phyloP scores from a whole-genome alignment of 1,140 invertebrate genomes.

The Plodia interpunctella region DNA sequence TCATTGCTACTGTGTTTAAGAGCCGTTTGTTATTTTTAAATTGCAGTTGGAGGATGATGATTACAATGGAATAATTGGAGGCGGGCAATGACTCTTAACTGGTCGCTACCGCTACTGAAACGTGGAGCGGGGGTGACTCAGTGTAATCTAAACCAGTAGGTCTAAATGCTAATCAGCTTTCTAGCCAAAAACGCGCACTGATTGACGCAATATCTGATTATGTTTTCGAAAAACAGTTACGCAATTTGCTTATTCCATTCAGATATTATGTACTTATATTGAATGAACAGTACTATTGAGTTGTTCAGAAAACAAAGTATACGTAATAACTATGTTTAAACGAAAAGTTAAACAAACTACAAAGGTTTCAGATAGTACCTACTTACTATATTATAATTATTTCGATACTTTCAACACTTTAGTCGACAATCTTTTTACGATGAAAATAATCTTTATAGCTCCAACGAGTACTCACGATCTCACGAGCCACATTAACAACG shows the following conservation, averaged over 20 bases:
- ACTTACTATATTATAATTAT: too few species aligned
- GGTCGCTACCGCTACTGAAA: slow-evolving; percentile 9
- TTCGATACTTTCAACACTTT: too few species aligned
- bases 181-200: not conserved
- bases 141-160: not conserved
- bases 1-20: slow-evolving; percentile 53
- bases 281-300: too few species aligned
- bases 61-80: slow-evolving; percentile 51
- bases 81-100: slow-evolving; percentile 21
- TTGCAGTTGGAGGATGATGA: slow-evolving; percentile 28
- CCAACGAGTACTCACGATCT: too few species aligned
- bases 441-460: too few species aligned
- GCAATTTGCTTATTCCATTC: not conserved
- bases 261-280: too few species aligned
- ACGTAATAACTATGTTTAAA: too few species aligned
- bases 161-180: slow-evolving; percentile 8
- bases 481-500: too few species aligned
- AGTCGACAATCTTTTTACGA: too few species aligned
- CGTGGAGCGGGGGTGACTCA: not conserved
- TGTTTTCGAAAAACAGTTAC: not conserved
- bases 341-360: too few species aligned
- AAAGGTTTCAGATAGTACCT: too few species aligned
- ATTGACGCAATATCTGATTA: not conserved
- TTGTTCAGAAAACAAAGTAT: too few species aligned
- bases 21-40: slow-evolving; percentile 53